Percentiles rank a stretch among this genome's conserved stretches.
phyloP scores from a whole-genome alignment of 2,888 invertebrate species.

The Athrips mouffetella region DNA sequence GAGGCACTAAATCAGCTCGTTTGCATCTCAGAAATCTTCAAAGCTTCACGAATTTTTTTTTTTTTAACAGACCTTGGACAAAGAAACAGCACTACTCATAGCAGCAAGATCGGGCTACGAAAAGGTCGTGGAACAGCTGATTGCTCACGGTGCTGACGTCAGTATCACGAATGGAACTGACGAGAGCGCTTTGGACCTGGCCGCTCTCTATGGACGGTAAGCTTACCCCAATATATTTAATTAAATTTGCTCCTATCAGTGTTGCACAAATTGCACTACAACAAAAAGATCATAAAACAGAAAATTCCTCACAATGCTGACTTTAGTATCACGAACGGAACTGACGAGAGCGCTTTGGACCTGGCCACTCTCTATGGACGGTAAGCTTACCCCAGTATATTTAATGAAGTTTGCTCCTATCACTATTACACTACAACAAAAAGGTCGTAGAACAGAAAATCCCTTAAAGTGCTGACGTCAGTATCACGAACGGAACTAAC shows the following conservation, averaged over 20 bases:
- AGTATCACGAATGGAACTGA: conserved; percentile 90
- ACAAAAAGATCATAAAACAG: conserved; percentile 89
- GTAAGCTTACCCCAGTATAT: too few species aligned
- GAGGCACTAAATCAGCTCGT: too few species aligned
- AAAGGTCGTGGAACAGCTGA: conserved; percentile 87
- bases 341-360: conserved; percentile 95
- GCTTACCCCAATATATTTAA: too few species aligned
- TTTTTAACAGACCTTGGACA: conserved; percentile 83
- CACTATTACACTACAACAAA: too few species aligned
- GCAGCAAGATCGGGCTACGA: conserved; percentile 96
- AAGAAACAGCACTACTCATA: conserved; percentile 95
- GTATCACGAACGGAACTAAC: conserved; percentile 89
- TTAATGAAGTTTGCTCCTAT: too few species aligned
- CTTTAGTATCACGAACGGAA: conserved; percentile 90
- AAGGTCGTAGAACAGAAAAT: conserved; percentile 90
- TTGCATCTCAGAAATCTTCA: too few species aligned
- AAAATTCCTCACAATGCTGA: conserved; percentile 92
- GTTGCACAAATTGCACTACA: too few species aligned
- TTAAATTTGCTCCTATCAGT: too few species aligned
- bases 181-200: conserved; percentile 95
- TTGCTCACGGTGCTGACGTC: conserved; percentile 92
- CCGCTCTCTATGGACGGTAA: conserved; percentile 93
- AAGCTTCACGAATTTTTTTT: background rate
- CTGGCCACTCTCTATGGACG: conserved; percentile 95
- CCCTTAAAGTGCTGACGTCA: conserved; percentile 91